phyloP scores from a whole-genome alignment of 1,140 invertebrate genomes.

The Diorhabda elongata region DNA sequence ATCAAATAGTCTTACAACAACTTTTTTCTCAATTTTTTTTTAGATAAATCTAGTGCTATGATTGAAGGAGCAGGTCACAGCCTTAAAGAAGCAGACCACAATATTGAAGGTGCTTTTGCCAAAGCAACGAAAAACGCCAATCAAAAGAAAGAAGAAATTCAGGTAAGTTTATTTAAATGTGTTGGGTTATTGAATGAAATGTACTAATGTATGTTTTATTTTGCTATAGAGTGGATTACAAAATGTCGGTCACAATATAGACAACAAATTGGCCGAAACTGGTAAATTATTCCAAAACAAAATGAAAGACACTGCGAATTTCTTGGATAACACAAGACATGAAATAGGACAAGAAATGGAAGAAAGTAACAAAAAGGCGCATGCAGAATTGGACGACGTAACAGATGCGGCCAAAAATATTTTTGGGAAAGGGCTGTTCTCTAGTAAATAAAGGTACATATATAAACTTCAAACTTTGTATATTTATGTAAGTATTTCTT shows the following conservation, averaged over 20 bases:
- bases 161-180: slow-evolving; percentile 4
- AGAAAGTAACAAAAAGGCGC: slow-evolving; percentile 31
- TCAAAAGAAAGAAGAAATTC: slow-evolving; percentile 20
- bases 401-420: slow-evolving; percentile 27
- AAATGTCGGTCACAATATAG: slow-evolving; percentile 22
- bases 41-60: slow-evolving; percentile 17
- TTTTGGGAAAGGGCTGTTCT: slow-evolving; percentile 29
- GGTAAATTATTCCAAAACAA: slow-evolving; percentile 25
- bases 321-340: slow-evolving; percentile 24
- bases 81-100: slow-evolving; percentile 14
- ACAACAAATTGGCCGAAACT: slow-evolving; percentile 32
- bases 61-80: not conserved
- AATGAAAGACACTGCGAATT: slow-evolving; percentile 24
- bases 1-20: too few species aligned
- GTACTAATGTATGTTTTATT: not conserved
- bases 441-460: slow-evolving; percentile 26
- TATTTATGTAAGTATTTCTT: too few species aligned
- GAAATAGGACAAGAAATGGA: slow-evolving; percentile 25
- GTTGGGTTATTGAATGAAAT: not conserved
- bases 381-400: slow-evolving; percentile 31
- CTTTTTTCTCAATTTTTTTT: slow-evolving; percentile 8
- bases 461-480: too few species aligned
- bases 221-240: slow-evolving; percentile 16
- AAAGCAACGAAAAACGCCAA: slow-evolving; percentile 14
- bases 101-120: slow-evolving; percentile 5